phyloP scores from a whole-genome alignment of 35 echinoderm and acorn worm species.

The Patiria miniata region DNA sequence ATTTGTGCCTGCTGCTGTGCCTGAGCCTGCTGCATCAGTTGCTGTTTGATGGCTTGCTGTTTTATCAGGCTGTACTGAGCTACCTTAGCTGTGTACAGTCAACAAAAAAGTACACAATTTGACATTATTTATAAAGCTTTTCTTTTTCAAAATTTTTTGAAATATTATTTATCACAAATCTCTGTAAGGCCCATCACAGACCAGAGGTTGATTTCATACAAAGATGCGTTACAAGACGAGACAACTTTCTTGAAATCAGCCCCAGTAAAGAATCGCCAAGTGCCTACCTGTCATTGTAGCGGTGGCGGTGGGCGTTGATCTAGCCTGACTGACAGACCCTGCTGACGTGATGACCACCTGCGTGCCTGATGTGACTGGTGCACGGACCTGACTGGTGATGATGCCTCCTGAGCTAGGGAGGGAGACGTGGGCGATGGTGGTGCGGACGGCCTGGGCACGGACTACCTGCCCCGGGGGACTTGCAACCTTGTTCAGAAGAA shows the following conservation, averaged over 20 bases:
- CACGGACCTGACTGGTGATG: slow-evolving; percentile 70
- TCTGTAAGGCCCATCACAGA: no score
- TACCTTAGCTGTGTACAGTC: slow-evolving; percentile 33
- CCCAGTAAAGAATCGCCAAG: background rate
- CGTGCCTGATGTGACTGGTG: slow-evolving; percentile 42
- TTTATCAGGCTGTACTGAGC: slow-evolving; percentile 48
- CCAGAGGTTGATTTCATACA: no score
- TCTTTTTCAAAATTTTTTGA: no score
- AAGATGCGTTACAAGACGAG: background rate
- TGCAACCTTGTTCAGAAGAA: slow-evolving; percentile 44
- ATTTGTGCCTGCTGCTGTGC: slow-evolving; percentile 36
- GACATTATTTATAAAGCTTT: no score
- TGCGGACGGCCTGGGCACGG: slow-evolving; percentile 66
- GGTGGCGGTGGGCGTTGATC: slow-evolving; percentile 37
- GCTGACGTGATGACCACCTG: slow-evolving; percentile 73
- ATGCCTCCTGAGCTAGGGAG: slow-evolving; percentile 62
- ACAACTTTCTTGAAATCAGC: background rate
- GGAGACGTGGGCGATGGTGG: slow-evolving; percentile 42
- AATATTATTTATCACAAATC: no score
- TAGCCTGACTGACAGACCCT: slow-evolving; percentile 57
- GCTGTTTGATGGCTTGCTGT: slow-evolving; percentile 68
- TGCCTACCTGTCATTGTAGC: slow-evolving; percentile 62
- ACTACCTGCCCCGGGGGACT: slow-evolving; percentile 79
- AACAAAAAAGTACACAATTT: no score
- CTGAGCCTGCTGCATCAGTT: slow-evolving; percentile 51